Conservation (phyloP, 1,140 invertebrate genomes). For the Bombus difficillimus region DNA sequence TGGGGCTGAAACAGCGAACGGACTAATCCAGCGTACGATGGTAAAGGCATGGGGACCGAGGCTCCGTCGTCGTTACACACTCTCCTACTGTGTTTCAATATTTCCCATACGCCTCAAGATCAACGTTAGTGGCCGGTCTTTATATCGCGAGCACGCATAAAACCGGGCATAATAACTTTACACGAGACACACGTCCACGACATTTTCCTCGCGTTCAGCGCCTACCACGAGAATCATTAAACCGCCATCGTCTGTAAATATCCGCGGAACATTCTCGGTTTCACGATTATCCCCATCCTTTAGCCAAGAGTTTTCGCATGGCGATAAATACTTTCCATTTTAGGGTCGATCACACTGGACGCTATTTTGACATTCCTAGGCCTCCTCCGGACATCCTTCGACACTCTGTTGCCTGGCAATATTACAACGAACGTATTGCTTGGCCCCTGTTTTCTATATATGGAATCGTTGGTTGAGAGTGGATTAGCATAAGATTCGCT, state of each 20-base stretch:
- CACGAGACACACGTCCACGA: slow-evolving; percentile 27
- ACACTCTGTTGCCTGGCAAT: slow-evolving; percentile 27
- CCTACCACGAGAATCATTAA: slow-evolving; percentile 43
- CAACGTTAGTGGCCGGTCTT: slow-evolving; percentile 52
- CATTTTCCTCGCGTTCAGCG: slow-evolving; percentile 34
- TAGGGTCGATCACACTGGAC: background rate
- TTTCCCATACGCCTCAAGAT: slow-evolving; percentile 54
- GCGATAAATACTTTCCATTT: slow-evolving; percentile 30
- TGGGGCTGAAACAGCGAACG: slow-evolving; percentile 32
- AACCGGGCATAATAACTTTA: slow-evolving; percentile 56
- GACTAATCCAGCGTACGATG: slow-evolving; percentile 43
- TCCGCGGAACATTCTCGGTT: slow-evolving; percentile 11
- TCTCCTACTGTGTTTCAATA: slow-evolving; percentile 65
- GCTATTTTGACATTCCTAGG: slow-evolving; percentile 19
- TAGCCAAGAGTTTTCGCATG: background rate
- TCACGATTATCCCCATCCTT: slow-evolving; percentile 18
- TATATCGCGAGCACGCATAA: slow-evolving; percentile 58
- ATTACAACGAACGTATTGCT: background rate
- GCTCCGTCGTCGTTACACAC: slow-evolving; percentile 44
- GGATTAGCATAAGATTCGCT: background rate
- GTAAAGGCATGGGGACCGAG: slow-evolving; percentile 19
- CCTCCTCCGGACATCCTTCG: background rate
- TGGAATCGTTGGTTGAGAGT: slow-evolving; percentile 1
- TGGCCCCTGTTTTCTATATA: background rate
- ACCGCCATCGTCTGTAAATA: slow-evolving; percentile 37